These are phyloP conservation scores for Sebastes elongatus DNA, from an alignment of 2,797 vertebrate species.

Conservation along the genomic window DNA sequence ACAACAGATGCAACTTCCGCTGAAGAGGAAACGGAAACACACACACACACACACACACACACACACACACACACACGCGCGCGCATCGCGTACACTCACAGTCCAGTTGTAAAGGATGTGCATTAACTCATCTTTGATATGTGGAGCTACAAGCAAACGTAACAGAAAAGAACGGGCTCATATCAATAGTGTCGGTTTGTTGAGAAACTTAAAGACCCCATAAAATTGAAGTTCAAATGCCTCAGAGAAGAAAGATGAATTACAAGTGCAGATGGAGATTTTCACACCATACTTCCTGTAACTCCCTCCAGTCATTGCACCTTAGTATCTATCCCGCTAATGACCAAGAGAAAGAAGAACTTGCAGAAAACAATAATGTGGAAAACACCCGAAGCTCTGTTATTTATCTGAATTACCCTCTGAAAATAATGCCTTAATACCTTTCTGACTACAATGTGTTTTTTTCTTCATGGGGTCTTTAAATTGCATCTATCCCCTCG, in stretches of 20 bases:
- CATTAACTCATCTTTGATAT: conserved; percentile 55
- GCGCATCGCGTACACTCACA: conserved; percentile 1
- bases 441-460: background rate
- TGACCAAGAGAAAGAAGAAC: background rate
- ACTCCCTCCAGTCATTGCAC: background rate
- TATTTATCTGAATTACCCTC: background rate
- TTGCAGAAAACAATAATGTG: background rate
- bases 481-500: conserved; percentile 45
- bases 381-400: background rate
- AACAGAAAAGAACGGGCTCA: conserved; percentile 51
- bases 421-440: conserved; percentile 8
- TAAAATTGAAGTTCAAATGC: conserved; percentile 12
- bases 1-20: conserved; percentile 41
- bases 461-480: conserved; percentile 41
- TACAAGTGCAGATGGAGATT: background rate
- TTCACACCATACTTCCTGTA: background rate
- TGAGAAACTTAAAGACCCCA: conserved; percentile 27
- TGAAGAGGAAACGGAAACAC: background rate
- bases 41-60: too few species aligned
- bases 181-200: conserved; percentile 9
- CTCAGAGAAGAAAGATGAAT: background rate
- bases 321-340: background rate
- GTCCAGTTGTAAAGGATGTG: conserved; percentile 66
- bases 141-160: conserved; percentile 41
- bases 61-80: background rate